Percentiles rank a stretch among this genome's conserved stretches.
phyloP scores from a whole-genome alignment of 1,140 invertebrate species.

The Aphelinus atriplicis region DNA sequence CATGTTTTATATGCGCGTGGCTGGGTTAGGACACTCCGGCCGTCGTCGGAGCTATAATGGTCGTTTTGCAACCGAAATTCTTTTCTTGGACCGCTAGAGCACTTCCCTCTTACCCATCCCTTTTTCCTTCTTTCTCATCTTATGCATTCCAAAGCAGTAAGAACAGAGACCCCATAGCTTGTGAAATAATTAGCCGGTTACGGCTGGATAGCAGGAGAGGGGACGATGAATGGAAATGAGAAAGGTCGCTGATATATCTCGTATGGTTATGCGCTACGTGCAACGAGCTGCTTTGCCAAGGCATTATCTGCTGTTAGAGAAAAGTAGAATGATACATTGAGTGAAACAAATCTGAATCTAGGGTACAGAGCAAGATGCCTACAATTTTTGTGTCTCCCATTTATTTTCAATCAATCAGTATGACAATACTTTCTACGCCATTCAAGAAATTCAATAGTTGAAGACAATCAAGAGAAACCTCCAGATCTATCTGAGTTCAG shows the following conservation, averaged over 20 bases:
- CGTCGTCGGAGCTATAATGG: slow-evolving; percentile 47
- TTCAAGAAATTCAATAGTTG: too few relatives aligned
- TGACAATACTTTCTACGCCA: too few relatives aligned
- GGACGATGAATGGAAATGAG: slow-evolving; percentile 24
- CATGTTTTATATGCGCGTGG: slow-evolving; percentile 56
- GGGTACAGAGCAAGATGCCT: too few relatives aligned
- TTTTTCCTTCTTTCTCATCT: not conserved
- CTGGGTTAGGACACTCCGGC: slow-evolving; percentile 45
- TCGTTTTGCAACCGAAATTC: slow-evolving; percentile 46
- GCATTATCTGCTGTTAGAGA: slow-evolving; percentile 2
- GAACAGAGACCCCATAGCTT: slow-evolving; percentile 10
- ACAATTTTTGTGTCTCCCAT: too few relatives aligned
- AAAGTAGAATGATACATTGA: not conserved
- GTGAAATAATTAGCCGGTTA: slow-evolving; percentile 20
- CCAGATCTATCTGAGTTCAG: too few relatives aligned
- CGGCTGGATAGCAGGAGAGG: too few relatives aligned
- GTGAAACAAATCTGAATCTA: too few relatives aligned
- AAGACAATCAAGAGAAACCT: too few relatives aligned
- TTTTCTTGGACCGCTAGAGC: slow-evolving; percentile 33
- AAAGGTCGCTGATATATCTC: slow-evolving; percentile 13
- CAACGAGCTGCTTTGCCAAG: not conserved
- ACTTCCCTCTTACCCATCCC: not conserved
- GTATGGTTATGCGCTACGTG: slow-evolving; percentile 1
- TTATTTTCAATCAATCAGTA: too few relatives aligned
- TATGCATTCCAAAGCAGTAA: not conserved